Base-by-base conservation (phyloP, 2,888 invertebrate genomes). In the Euplexia lucipara region DNA sequence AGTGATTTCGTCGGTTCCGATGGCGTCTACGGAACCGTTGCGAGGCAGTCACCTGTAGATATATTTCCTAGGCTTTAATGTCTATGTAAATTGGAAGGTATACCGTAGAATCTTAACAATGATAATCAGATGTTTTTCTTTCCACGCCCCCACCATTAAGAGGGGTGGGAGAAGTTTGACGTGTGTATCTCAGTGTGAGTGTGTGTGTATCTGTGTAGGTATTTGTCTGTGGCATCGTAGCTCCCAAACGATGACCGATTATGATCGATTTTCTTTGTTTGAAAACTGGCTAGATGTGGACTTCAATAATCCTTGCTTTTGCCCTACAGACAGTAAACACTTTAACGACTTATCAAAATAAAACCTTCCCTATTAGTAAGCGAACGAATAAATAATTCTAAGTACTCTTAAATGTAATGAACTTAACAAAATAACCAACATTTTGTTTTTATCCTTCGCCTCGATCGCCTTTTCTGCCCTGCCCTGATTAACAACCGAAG, bases 401-500 rank as follows among this genome's bases (percentile, higher is more conserved):
- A 30, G 26, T 41, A 54, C 18, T 41, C 16, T 30, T 22, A 10
- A 53, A 42, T 47, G 34, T 42, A 41, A 60, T 26, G 39, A 47
- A 20, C 16, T 20, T 32, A 35, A 20, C 18, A 34, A 65, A 53
- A 45, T 41, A 53, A 54, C 30, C 3, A 57, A 35, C 32, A 22
- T 48, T 57, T 60, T 37, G 44, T 34, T 53, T 64, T 65, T 45
- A 56, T 74, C 56, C 53, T 22, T 52, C 18, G 53, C 22, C 26
- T 39, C n/a, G 26, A 79, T 75, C 56, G 49, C 44, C 44, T 69
- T 70, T 66, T 54, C 60, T 76, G 56, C 59, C 22, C 30, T 45
- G 54, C 35, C 44, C 54, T 70, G 62, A 76, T 79, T 69, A 67
- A 54, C 22, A 49, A 68, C 51, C 45, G 10, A 57, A 63, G 70